Evolutionary conservation across 2,888 invertebrate species (phyloP).

Genomic region (Amiota minor): DNA sequence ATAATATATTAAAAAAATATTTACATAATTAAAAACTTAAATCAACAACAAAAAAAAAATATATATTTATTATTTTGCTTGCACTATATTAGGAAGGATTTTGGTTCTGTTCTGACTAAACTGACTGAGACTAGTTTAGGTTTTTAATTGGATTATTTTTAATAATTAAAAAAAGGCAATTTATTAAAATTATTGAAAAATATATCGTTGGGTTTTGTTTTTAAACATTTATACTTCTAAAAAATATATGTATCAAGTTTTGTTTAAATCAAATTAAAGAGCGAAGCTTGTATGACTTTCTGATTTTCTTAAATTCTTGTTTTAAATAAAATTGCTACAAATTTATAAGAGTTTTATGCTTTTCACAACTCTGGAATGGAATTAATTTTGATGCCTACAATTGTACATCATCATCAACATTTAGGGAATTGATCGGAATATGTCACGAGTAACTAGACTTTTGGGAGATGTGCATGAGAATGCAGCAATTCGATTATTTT

Average conservation of each 20-base stretch:
- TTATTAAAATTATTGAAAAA: not conserved
- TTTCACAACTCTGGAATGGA: not conserved
- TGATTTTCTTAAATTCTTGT: not conserved
- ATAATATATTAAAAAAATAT: conserved; percentile 7
- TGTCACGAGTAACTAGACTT: no score
- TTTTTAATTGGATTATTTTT: not conserved
- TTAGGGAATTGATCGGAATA: no score
- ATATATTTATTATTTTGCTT: not conserved
- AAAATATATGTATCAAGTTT: not conserved
- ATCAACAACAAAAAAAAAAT: not conserved
- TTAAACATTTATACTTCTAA: conserved; percentile 2
- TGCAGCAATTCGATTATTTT: no score
- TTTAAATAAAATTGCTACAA: no score
- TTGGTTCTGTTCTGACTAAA: not conserved
- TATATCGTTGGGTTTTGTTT: conserved; percentile 15
- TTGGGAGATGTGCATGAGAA: no score
- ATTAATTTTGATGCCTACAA: no score
- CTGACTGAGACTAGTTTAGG: conserved; percentile 4
- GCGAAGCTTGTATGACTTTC: not conserved
- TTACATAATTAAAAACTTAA: not conserved
- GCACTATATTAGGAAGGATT: conserved; percentile 18
- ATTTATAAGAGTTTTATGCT: not conserved
- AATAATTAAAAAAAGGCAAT: not conserved
- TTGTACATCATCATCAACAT: no score
- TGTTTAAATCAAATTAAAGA: not conserved